Base-by-base conservation (phyloP, 2,113 vertebrate genomes). In the Acinonyx jubatus region DNA sequence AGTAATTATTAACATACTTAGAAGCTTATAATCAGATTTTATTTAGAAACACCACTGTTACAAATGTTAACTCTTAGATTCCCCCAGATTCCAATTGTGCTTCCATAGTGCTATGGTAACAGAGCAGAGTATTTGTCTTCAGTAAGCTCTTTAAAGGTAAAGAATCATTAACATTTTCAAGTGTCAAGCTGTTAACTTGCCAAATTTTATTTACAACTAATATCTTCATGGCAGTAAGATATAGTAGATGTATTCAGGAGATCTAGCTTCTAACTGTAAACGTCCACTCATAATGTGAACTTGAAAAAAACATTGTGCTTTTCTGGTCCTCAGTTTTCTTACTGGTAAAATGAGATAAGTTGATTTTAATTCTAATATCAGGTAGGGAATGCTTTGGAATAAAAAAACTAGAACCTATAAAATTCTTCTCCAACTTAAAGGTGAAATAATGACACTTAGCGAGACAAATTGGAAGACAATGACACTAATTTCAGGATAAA, bases 81-180 rank as follows among this genome's bases (percentile, higher is more conserved):
- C 33, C 27, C 48, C 31, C 66, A 68, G 36, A 85, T 29, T 55
- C 71, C 48, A 81, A n/a, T 89, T 84, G 91, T 63, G 69, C 33
- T 65, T 94, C 71, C 71, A 9, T 1, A 38, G 45, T 7, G 18
- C 45, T 41, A 12, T 52, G 25, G 21, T 74, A 66, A 85, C 52
- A 89, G 33, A 93, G 25, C 4, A 14, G 38, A 83, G 31, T 63
- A 73, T 82, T 9, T 73, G 31, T 61, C 74, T 87, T 82, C 18
- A 95, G 14, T 15, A 82, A 94, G 11, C n/a, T 83, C 61, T 89
- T 97, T 66, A 81, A 90, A 92, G 78, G 29, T 81, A 92, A 93
- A 84, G 45, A 85, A 78, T 65, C 21, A 48, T 89, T 76, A 81
- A 76, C 31, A 81, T 82, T 92, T 92, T 68, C 80, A 95, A 93